Base-by-base conservation (phyloP, 2,113 vertebrate genomes). In the Cardinalis cardinalis region DNA sequence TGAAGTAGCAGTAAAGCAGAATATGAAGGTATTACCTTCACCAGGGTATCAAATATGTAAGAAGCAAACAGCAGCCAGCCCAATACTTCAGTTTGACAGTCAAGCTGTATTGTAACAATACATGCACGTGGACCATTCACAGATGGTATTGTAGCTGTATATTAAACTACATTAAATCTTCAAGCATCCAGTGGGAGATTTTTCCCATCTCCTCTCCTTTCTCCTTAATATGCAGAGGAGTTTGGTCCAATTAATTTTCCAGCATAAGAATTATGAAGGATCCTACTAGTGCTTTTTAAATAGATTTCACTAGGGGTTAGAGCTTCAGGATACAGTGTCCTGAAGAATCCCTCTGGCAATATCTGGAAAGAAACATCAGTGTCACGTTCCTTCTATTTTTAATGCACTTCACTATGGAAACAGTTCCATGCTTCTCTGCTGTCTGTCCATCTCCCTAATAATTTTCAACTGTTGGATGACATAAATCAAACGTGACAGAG, bases 381-480 rank as follows among this genome's bases (percentile, higher is more conserved):
- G 87, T 93, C 85, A 52, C 21, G 34, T 87, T 93, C 72, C 69
- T 94, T 76, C 91, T 90, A 84, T 88, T 92, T 96, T 90, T 93
- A 94, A 87, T 79, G 66, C 38, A 15, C 43, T 90, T 95, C 66
- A 41, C 87, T 91, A 73, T 92, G 89, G 95, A 96, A 94, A 90
- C 77, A 79, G 77, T 75, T 87, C 60, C 44, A 0, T 71, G 58
- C 72, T 92, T 89, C 61, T 82, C 61, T 84, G 55, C 60, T 88
- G 58, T 90, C 81, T 93, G 94, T 87, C 91, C 91, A 61, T 89
- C 65, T 89, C 74, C 87, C 58, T 32, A 55, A 78, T 38, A 69
- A 84, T 84, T 87, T 38, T 72, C 71, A 89, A 76, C 41, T 61
- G 38, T 69, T 72, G 81, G 58, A 41, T 87, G 74, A 34, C 72